phyloP scores from a whole-genome alignment of 2,113 vertebrate species.

The Callospermophilus lateralis region DNA sequence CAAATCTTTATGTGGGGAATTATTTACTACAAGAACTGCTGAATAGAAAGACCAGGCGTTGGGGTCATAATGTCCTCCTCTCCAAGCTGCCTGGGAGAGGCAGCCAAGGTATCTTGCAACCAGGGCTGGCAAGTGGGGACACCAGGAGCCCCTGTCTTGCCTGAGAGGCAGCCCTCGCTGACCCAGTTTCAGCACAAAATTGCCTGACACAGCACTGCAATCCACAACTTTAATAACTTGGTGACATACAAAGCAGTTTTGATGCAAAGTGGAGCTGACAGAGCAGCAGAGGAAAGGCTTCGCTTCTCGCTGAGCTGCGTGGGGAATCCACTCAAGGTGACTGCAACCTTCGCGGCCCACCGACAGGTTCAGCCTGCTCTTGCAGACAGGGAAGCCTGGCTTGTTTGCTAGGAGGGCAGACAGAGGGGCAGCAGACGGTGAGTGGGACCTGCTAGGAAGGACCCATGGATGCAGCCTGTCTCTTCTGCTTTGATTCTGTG shows the following conservation, averaged over 20 bases:
- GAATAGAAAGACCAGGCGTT: conserved; percentile 76
- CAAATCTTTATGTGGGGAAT: conserved; percentile 74
- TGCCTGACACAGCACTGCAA: conserved; percentile 70
- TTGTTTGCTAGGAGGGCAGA: conserved; percentile 62
- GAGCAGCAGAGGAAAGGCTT: conserved; percentile 80
- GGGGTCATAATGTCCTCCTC: conserved; percentile 66
- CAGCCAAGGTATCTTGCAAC: conserved; percentile 64
- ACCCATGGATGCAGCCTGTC: neutral
- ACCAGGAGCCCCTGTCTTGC: conserved; percentile 70
- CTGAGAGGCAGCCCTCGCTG: conserved; percentile 72
- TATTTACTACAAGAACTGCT: conserved; percentile 82
- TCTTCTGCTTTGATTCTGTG: neutral
- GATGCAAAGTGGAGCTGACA: conserved; percentile 90
- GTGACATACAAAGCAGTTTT: conserved; percentile 88
- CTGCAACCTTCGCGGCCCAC: conserved; percentile 83
- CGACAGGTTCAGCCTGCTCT: neutral
- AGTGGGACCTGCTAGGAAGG: neutral
- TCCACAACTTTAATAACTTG: conserved; percentile 88
- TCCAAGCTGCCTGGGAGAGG: conserved; percentile 72
- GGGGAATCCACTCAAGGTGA: conserved; percentile 88
- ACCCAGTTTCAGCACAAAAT: conserved; percentile 85
- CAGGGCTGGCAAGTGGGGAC: conserved; percentile 23
- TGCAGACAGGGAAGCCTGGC: conserved; percentile 72
- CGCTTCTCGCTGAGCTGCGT: conserved; percentile 71
- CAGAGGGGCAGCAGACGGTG: neutral